A percentile compares a stretch with the other conserved stretches of the same genome.
Evolutionary conservation across 2,113 vertebrate genomes (phyloP).

Genomic region (Chionomys nivalis): DNA sequence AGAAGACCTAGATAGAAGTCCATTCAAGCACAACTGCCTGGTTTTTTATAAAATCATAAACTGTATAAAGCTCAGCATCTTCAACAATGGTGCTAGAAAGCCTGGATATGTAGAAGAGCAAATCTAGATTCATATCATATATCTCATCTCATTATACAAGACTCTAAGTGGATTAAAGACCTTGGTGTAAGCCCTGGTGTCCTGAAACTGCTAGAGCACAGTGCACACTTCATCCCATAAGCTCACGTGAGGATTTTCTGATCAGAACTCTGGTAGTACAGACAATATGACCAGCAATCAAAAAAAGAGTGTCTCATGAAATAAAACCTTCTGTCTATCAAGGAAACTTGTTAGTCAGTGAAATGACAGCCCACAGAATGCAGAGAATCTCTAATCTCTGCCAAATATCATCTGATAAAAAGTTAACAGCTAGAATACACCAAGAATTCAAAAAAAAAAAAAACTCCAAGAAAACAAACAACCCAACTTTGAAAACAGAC

Average conservation of each 20-base stretch:
- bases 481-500: not conserved
- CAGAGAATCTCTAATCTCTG: not conserved
- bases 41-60: not conserved
- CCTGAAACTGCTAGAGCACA: not conserved
- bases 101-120: not conserved
- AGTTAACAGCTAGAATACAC: not conserved
- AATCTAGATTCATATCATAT: not conserved
- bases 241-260: not conserved
- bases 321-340: not conserved
- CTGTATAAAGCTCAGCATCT: not conserved
- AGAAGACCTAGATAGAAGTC: not conserved
- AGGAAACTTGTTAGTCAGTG: not conserved
- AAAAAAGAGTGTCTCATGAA: not conserved
- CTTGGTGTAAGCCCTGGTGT: not conserved
- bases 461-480: not conserved
- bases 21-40: not conserved
- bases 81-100: not conserved
- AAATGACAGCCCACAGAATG: not conserved
- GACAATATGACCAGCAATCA: not conserved
- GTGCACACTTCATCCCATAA: not conserved
- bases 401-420: not conserved
- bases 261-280: not conserved
- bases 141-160: not conserved
- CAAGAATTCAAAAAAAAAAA: not conserved
- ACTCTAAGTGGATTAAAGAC: not conserved